Conservation (phyloP, 2,888 invertebrate species). For the Lasioglossum morio region DNA sequence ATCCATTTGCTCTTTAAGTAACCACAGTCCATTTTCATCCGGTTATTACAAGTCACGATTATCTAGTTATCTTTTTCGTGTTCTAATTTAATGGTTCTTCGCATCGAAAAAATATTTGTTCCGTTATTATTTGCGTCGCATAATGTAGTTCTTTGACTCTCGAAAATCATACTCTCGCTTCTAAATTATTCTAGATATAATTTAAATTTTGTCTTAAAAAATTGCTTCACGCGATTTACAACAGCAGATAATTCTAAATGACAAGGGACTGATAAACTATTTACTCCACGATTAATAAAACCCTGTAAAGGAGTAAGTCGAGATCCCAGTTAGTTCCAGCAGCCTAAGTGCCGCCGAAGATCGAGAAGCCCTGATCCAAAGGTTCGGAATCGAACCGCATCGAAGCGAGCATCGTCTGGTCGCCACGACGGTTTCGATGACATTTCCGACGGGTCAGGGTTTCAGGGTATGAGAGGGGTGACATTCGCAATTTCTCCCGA, state of each 20-base stretch:
- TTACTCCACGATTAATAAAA: not conserved
- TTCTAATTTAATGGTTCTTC: not conserved
- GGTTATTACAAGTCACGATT: not conserved
- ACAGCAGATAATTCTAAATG: not conserved
- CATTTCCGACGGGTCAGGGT: constrained; percentile 39
- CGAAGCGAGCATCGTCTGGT: constrained; percentile 34
- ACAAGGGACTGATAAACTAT: not conserved
- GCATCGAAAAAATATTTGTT: not conserved
- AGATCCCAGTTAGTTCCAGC: not conserved
- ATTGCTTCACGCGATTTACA: no score
- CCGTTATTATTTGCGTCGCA: not conserved
- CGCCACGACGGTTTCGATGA: constrained; percentile 58
- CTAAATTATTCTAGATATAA: no score
- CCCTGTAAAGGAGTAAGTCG: not conserved
- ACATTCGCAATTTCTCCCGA: constrained; percentile 81
- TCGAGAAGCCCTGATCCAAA: not conserved
- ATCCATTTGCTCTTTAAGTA: not conserved
- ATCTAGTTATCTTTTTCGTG: not conserved
- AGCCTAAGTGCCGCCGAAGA: not conserved
- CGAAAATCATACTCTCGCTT: no score
- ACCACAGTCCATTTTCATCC: not conserved
- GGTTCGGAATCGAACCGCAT: constrained; percentile 21
- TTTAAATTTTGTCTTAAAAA: no score
- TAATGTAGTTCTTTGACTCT: not conserved
- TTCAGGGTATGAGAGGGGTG: constrained; percentile 18